Conservation (phyloP, 2,797 vertebrate species). For the Anguilla pacifica region DNA sequence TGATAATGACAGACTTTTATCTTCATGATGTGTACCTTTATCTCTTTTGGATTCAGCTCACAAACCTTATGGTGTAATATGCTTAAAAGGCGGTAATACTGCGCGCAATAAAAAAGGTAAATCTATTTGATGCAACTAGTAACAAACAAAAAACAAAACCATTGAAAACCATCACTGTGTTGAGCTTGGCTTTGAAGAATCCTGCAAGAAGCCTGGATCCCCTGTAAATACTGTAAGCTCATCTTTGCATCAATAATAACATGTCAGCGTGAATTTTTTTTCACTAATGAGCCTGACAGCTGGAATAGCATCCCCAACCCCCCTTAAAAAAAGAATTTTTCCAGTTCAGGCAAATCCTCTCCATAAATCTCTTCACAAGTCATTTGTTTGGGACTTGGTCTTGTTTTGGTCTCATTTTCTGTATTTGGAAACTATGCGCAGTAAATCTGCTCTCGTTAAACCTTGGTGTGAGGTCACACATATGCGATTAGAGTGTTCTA, state of each 20-base stretch:
- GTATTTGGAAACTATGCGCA: too few species aligned
- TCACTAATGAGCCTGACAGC: neutral
- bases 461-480: too few species aligned
- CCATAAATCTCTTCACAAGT: neutral
- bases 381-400: neutral
- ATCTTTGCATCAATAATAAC: neutral
- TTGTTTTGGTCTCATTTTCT: too few species aligned
- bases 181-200: neutral
- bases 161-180: neutral
- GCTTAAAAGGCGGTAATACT: neutral
- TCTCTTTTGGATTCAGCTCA: neutral
- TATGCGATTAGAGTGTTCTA: too few species aligned
- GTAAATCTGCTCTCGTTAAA: too few species aligned
- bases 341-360: neutral
- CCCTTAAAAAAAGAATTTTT: neutral
- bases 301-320: neutral
- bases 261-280: neutral
- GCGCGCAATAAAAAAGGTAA: neutral
- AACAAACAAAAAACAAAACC: neutral
- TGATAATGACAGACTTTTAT: neutral
- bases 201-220: neutral
- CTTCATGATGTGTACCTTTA: neutral
- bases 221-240: neutral
- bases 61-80: neutral
- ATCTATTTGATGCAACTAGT: neutral